Base-by-base conservation (phyloP, 2,888 invertebrate species). In the Cyclophora punctaria region DNA sequence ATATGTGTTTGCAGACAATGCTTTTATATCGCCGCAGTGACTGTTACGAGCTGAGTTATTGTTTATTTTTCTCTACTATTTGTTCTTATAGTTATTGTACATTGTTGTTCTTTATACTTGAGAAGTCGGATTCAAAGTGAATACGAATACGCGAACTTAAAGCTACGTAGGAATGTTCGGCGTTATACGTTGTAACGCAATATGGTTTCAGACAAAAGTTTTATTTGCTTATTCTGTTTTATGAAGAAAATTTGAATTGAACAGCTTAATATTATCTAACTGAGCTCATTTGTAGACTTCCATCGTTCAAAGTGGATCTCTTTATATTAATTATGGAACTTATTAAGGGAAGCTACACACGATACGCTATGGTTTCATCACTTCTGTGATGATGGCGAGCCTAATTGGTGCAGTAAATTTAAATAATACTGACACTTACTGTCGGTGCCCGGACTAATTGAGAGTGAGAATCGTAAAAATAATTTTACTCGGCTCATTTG, bases 401-500 rank as follows among this genome's bases (percentile, higher is more conserved):
- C 86, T 88, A 88, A 88, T 88, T 88, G 85, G 87, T 71, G 75
- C 80, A 75, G 84, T 88, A 87, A 88, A 87, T 88, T 86, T 82
- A 84, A 86, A 85, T 86, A 85, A 84, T 78, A 80, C 85, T 84
- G 86, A 85, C 86, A 84, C 78, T 82, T 80, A 83, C 78, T 77
- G 82, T 80, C 85, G 79, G 76, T 75, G 75, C 78, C 71, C 62
- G 73, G 69, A 75, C 83, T 87, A 87, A 88, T 86, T 87, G 85
- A 84, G 84, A 82, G 79, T 82, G 80, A 75, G 83, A 80, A 82
- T 82, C 86, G 84, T 88, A 85, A 88, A 87, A 88, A 87, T 87
- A 84, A 85, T 86, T 85, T 81, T 78, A 83, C 75, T 70, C 85
- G 80, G 67, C 84, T 83, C 86, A 86, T 87, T 86, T 85, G 85